A percentile compares a stretch with the other conserved stretches of the same genome.
Conservation (phyloP, 1,140 invertebrate species). For the Oreohelix idahoensis region DNA sequence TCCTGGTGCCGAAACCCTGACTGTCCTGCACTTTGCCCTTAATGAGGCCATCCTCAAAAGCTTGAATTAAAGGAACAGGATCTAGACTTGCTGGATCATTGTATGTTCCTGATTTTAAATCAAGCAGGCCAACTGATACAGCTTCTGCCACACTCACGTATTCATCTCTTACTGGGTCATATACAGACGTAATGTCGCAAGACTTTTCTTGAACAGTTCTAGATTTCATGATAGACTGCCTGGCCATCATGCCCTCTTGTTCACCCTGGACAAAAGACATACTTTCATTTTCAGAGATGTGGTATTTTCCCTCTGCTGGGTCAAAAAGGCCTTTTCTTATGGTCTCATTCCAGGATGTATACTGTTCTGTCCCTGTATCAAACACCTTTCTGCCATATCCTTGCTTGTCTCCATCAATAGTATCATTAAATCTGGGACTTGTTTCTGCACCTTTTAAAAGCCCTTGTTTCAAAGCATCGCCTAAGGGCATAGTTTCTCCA, state of each 20-base stretch:
- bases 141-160: slow-evolving; percentile 83
- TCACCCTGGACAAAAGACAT: slow-evolving; percentile 84
- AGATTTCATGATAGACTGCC: slow-evolving; percentile 74
- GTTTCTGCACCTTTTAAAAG: slow-evolving; percentile 76
- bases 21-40: slow-evolving; percentile 65
- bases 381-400: slow-evolving; percentile 82
- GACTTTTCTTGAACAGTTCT: slow-evolving; percentile 85
- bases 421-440: slow-evolving; percentile 19
- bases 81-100: slow-evolving; percentile 83
- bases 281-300: slow-evolving; percentile 80
- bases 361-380: slow-evolving; percentile 48
- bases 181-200: slow-evolving; percentile 81
- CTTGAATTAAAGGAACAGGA: slow-evolving; percentile 80
- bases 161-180: slow-evolving; percentile 86
- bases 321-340: slow-evolving; percentile 83
- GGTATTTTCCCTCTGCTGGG: slow-evolving; percentile 83
- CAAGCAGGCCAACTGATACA: slow-evolving; percentile 83
- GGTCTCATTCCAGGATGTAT: slow-evolving; percentile 81
- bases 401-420: slow-evolving; percentile 51
- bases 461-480: slow-evolving; percentile 84
- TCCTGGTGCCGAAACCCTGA: slow-evolving; percentile 3
- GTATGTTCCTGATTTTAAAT: slow-evolving; percentile 84
- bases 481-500: slow-evolving; percentile 79
- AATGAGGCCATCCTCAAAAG: slow-evolving; percentile 82
- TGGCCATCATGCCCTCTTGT: slow-evolving; percentile 80